Percentiles rank a stretch among this genome's conserved stretches.
Conservation (phyloP, 2,888 invertebrate genomes). For the Leptarthrus brevirostris region DNA sequence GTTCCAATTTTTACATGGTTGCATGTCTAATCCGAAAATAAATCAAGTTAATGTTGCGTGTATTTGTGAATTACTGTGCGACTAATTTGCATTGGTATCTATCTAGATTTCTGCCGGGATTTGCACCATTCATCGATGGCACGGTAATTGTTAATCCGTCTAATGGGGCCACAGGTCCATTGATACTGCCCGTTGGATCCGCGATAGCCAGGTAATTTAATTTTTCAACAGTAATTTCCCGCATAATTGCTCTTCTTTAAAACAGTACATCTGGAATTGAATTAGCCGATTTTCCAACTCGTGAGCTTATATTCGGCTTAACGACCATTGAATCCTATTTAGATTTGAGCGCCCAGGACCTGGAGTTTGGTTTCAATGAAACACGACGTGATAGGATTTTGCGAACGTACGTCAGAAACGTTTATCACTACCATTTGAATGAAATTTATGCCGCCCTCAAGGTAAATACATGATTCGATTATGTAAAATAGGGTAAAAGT, state of each 20-base stretch:
- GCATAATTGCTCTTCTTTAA: not conserved
- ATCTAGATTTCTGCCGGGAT: constrained; percentile 81
- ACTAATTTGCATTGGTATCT: constrained; percentile 27
- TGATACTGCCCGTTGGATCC: constrained; percentile 65
- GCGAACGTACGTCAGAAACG: constrained; percentile 92
- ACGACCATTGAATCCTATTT: constrained; percentile 86
- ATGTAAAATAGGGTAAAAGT: no score
- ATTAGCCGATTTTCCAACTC: constrained; percentile 82
- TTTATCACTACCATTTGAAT: constrained; percentile 93
- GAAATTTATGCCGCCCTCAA: constrained; percentile 92
- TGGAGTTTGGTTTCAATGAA: constrained; percentile 93
- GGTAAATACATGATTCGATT: constrained; percentile 57
- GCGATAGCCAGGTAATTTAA: constrained; percentile 68
- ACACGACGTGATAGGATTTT: constrained; percentile 86
- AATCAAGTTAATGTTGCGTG: constrained; percentile 43
- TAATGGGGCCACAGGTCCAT: constrained; percentile 61
- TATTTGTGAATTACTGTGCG: constrained; percentile 28
- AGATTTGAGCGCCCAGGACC: constrained; percentile 84
- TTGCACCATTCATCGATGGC: constrained; percentile 95
- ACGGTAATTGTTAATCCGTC: constrained; percentile 80
- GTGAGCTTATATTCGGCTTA: constrained; percentile 86
- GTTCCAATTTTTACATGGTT: constrained; percentile 5
- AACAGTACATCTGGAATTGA: constrained; percentile 77
- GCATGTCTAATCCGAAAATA: constrained; percentile 34
- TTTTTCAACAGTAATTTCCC: constrained; percentile 2